Evolutionary conservation across 2,888 invertebrate species (phyloP).

Genomic region (Bedellia somnulentella): DNA sequence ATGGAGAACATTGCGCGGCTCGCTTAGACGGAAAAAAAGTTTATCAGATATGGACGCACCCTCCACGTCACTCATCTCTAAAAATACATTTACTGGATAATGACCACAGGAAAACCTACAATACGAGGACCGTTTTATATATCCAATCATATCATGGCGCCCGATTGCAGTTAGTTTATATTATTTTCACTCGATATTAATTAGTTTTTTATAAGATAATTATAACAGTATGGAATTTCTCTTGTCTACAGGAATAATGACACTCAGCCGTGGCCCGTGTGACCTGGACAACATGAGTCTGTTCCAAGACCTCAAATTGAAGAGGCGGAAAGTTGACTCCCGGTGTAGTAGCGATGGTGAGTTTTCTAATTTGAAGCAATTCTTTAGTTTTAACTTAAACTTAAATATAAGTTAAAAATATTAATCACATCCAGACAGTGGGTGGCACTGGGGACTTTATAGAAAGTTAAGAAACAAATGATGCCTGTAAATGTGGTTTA

Average conservation of each 20-base stretch:
- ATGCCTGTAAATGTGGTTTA: too few relatives aligned
- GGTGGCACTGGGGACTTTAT: too few relatives aligned
- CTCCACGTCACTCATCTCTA: too few relatives aligned
- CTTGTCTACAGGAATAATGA: constrained; percentile 85
- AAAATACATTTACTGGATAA: too few relatives aligned
- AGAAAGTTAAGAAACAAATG: too few relatives aligned
- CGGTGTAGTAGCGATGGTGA: constrained; percentile 94
- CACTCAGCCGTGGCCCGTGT: constrained; percentile 96
- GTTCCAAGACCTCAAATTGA: constrained; percentile 97
- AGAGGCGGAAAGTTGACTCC: constrained; percentile 96
- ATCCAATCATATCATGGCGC: constrained; percentile 1
- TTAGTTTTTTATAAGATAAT: too few relatives aligned
- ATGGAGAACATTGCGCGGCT: constrained; percentile 11
- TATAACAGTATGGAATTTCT: too few relatives aligned
- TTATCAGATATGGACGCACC: too few relatives aligned
- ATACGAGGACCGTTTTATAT: constrained; percentile 2
- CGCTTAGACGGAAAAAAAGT: constrained; percentile 1
- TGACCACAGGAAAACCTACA: too few relatives aligned
- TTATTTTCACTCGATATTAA: too few relatives aligned
- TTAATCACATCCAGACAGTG: too few relatives aligned
- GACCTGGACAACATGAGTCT: constrained; percentile 98
- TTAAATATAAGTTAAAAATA: not conserved
- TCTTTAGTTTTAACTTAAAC: not conserved
- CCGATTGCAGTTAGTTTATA: constrained; percentile 1
- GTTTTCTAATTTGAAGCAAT: constrained; percentile 24